Evolutionary conservation across 1,140 invertebrate species (phyloP).

Genomic region (Sycophila sp.): DNA sequence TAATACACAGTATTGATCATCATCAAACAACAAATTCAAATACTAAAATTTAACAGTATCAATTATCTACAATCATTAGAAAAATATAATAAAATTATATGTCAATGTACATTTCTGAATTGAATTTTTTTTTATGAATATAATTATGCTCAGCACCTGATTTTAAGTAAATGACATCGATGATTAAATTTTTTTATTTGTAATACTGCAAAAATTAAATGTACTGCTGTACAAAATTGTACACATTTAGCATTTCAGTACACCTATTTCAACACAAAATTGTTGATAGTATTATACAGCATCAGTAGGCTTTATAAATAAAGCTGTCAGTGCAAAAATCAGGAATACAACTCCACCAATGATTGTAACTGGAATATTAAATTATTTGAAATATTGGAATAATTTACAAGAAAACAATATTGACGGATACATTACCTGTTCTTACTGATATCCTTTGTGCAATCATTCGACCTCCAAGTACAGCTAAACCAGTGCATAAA

Average conservation of each 20-base stretch:
- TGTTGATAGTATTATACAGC: slow-evolving; percentile 38
- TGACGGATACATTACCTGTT: too few species aligned
- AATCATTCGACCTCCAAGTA: slow-evolving; percentile 94
- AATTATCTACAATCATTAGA: slow-evolving; percentile 20
- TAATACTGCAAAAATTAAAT: slow-evolving; percentile 25
- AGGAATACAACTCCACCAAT: slow-evolving; percentile 94
- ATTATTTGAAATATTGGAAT: slow-evolving; percentile 29
- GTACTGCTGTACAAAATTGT: slow-evolving; percentile 16
- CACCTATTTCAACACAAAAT: background rate
- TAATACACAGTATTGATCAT: slow-evolving; percentile 34
- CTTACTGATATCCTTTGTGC: slow-evolving; percentile 94
- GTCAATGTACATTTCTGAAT: background rate
- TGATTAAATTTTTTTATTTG: slow-evolving; percentile 17
- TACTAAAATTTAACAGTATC: slow-evolving; percentile 22
- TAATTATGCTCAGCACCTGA: background rate
- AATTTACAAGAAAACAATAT: too few species aligned
- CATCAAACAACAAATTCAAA: slow-evolving; percentile 3
- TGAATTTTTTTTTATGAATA: background rate
- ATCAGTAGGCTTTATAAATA: slow-evolving; percentile 75
- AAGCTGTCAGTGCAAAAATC: slow-evolving; percentile 89
- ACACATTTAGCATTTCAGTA: slow-evolving; percentile 18
- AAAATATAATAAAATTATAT: slow-evolving; percentile 18
- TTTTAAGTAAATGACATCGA: slow-evolving; percentile 7
- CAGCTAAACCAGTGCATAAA: slow-evolving; percentile 95
- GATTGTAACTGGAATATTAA: slow-evolving; percentile 82